Percentiles rank a stretch among this genome's conserved stretches.
These are phyloP conservation scores for Pelecanus crispus DNA, from an alignment of 2,113 vertebrate genomes.

Conservation along the genomic window DNA sequence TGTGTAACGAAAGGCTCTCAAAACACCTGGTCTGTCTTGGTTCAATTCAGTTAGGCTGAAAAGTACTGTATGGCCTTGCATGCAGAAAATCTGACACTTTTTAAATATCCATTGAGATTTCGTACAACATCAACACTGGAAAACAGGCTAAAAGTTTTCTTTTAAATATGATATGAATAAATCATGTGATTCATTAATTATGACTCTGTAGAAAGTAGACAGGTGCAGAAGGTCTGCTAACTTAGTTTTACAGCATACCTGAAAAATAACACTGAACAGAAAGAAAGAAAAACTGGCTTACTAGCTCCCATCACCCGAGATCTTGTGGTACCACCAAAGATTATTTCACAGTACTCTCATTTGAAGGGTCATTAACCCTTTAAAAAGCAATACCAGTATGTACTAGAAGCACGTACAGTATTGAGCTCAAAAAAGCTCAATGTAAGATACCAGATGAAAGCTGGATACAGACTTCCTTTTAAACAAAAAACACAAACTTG, in stretches of 20 bases:
- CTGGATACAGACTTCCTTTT: not conserved
- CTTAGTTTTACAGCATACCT: not conserved
- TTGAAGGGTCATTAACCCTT: not conserved
- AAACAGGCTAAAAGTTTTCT: not conserved
- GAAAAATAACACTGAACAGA: not conserved
- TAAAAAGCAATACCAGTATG: not conserved
- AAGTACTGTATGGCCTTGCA: not conserved
- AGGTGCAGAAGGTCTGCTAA: not conserved
- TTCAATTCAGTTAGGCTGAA: not conserved
- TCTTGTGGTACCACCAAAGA: not conserved
- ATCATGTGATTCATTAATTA: not conserved
- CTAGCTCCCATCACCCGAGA: not conserved
- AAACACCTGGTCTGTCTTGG: not conserved
- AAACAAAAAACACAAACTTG: not conserved
- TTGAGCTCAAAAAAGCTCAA: accelerated
- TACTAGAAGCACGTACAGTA: not conserved
- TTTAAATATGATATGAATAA: constrained; percentile 6
- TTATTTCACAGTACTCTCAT: not conserved
- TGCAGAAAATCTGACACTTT: not conserved
- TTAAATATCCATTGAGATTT: not conserved
- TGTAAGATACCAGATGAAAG: not conserved
- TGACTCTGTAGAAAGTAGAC: not conserved
- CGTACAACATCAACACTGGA: not conserved
- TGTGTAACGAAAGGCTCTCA: not conserved
- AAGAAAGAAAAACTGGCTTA: not conserved